Evolutionary conservation across 2,888 invertebrate species (phyloP).

Genomic region (Invenusta paracnida): DNA sequence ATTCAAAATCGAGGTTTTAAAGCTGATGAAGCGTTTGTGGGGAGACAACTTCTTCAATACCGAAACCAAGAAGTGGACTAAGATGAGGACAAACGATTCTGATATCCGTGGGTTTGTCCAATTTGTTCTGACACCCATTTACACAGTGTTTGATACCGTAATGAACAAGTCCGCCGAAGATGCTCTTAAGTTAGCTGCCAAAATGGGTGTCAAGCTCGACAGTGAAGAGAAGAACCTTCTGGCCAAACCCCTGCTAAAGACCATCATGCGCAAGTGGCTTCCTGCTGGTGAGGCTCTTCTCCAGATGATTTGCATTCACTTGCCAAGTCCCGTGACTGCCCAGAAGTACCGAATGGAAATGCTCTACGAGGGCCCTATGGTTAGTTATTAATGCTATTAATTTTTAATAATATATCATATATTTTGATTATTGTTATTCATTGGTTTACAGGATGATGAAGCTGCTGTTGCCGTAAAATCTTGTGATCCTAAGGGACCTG

Average conservation of each 20-base stretch:
- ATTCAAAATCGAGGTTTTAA: constrained; percentile 82
- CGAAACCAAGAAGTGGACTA: constrained; percentile 95
- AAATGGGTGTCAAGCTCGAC: constrained; percentile 83
- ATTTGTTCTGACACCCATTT: constrained; percentile 97
- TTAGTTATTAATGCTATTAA: neutral
- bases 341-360: constrained; percentile 98
- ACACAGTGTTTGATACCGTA: constrained; percentile 80
- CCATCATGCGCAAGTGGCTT: constrained; percentile 97
- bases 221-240: constrained; percentile 92
- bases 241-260: constrained; percentile 89
- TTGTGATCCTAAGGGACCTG: constrained; percentile 90
- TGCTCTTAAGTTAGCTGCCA: constrained; percentile 77
- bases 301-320: constrained; percentile 99
- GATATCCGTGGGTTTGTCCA: constrained; percentile 83
- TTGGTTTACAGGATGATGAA: constrained; percentile 71
- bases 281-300: constrained; percentile 98
- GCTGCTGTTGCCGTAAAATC: constrained; percentile 72
- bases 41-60: constrained; percentile 98
- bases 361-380: constrained; percentile 92
- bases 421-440: neutral
- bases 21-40: constrained; percentile 89
- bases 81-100: constrained; percentile 68
- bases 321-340: constrained; percentile 96
- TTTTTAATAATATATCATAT: neutral
- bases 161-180: constrained; percentile 95